Percentiles rank a stretch among this genome's conserved stretches.
Conservation (phyloP, 30 jellyfish, hydroid and myxozoan species). For the Nemopilema nomurai region DNA sequence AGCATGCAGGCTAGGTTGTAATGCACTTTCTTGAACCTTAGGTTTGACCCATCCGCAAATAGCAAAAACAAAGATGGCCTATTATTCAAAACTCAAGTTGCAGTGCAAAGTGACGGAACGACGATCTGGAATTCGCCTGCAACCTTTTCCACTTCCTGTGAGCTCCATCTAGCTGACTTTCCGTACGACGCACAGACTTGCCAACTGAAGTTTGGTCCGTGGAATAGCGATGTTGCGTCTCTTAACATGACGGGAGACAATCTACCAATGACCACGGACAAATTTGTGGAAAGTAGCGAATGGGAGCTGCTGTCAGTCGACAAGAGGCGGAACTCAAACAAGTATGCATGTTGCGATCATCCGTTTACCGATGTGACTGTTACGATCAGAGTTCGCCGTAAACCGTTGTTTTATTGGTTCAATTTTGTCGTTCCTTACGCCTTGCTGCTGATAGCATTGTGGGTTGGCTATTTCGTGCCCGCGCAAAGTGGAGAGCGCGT, state of each 20-base stretch:
- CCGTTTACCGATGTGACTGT: conserved; percentile 48
- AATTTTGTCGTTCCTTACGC: conserved; percentile 62
- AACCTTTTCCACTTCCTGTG: conserved; percentile 44
- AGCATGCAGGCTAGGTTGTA: too few relatives aligned
- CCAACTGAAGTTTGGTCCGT: conserved; percentile 56
- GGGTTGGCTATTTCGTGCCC: conserved; percentile 65
- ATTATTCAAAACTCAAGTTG: conserved; percentile 57
- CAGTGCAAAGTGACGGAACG: conserved; percentile 23
- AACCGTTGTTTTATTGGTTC: conserved; percentile 65
- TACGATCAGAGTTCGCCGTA: conserved; percentile 56
- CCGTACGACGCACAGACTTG: conserved; percentile 66
- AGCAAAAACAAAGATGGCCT: conserved; percentile 18
- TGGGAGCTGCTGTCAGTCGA: conserved; percentile 42
- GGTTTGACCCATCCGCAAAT: conserved; percentile 1
- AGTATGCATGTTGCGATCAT: conserved; percentile 54
- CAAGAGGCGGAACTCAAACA: conserved; percentile 20
- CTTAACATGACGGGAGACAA: conserved; percentile 41
- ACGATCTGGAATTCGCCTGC: conserved; percentile 64
- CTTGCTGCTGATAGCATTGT: conserved; percentile 26
- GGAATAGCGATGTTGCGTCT: conserved; percentile 50
- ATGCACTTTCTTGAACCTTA: not conserved
- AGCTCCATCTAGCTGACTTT: conserved; percentile 43
- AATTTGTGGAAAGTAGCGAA: conserved; percentile 56
- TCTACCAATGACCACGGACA: conserved; percentile 21
- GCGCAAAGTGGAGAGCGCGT: conserved; percentile 72